Evolutionary conservation across 53 echinoderm and acorn worm species (phyloP).

Genomic region (Temnopleurus reevesii): DNA sequence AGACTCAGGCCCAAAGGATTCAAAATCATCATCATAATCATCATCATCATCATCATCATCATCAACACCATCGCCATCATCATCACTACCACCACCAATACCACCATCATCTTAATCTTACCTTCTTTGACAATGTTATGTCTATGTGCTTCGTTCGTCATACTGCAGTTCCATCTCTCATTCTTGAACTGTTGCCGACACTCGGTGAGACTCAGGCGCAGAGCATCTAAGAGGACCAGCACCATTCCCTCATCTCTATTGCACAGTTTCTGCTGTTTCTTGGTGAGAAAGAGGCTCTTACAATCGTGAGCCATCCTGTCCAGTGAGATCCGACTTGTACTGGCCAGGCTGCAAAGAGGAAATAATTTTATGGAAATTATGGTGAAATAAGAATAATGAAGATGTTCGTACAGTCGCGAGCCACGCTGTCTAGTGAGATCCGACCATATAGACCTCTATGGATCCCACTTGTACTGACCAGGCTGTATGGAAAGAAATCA

Average conservation of each 20-base stretch:
- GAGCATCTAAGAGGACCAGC: conserved; percentile 68
- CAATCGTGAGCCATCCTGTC: conserved; percentile 65
- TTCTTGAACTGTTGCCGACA: conserved; percentile 81
- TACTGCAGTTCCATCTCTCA: conserved; percentile 95
- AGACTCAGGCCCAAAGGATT: too few species aligned
- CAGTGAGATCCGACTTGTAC: conserved; percentile 40
- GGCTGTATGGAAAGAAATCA: too few species aligned
- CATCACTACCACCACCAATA: too few species aligned
- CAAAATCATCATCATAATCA: too few species aligned
- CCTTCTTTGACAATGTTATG: conserved; percentile 80
- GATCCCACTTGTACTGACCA: too few species aligned
- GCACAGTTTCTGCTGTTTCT: conserved; percentile 88
- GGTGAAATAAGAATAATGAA: too few species aligned
- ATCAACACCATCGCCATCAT: too few species aligned
- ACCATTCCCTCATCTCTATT: conserved; percentile 85
- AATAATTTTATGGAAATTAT: too few species aligned
- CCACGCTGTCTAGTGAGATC: conserved; percentile 49
- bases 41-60: too few species aligned
- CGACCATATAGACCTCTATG: too few species aligned
- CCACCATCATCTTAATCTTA: too few species aligned
- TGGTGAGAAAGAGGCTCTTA: conserved; percentile 71
- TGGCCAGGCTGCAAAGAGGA: conserved; percentile 63
- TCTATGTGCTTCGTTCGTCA: conserved; percentile 72
- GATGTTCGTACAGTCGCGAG: conserved; percentile 73
- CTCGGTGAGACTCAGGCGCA: conserved; percentile 73